These are phyloP conservation scores for Stegana nigrithorax DNA, from an alignment of 2,888 invertebrate species.

Conservation along the genomic window DNA sequence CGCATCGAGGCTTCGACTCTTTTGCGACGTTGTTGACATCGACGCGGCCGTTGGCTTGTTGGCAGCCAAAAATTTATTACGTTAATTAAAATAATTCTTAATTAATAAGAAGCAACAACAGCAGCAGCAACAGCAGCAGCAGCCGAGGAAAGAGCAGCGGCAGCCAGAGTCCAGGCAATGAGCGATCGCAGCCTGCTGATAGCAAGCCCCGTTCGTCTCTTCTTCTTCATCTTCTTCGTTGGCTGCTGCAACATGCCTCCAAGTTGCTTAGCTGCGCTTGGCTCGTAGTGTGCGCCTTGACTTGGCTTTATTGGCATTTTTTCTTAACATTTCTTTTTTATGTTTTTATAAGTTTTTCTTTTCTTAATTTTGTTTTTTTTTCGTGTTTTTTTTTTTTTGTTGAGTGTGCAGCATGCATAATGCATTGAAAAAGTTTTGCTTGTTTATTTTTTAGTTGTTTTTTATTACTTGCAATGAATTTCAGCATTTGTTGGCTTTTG, in stretches of 20 bases:
- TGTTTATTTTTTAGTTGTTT: neutral
- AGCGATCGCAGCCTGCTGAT: conserved; percentile 13
- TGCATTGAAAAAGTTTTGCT: neutral
- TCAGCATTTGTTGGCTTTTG: conserved; percentile 12
- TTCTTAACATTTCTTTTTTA: neutral
- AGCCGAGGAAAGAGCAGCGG: neutral
- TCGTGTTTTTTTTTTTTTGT: neutral
- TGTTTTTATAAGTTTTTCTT: no score
- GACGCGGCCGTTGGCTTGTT: conserved; percentile 20
- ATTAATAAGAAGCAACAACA: conserved; percentile 64
- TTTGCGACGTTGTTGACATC: neutral
- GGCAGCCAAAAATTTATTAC: conserved; percentile 65
- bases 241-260: no score
- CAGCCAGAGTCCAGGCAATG: conserved; percentile 3
- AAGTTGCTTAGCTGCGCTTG: neutral
- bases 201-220: conserved; percentile 7
- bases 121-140: conserved; percentile 27
- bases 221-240: no score
- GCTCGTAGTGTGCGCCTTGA: neutral
- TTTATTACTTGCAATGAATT: conserved; percentile 12
- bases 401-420: neutral
- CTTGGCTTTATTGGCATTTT: neutral
- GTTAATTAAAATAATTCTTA: conserved; percentile 70
- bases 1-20: neutral
- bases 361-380: no score